Base-by-base conservation (phyloP, 2,113 vertebrate genomes). In the Prinia subflava region DNA sequence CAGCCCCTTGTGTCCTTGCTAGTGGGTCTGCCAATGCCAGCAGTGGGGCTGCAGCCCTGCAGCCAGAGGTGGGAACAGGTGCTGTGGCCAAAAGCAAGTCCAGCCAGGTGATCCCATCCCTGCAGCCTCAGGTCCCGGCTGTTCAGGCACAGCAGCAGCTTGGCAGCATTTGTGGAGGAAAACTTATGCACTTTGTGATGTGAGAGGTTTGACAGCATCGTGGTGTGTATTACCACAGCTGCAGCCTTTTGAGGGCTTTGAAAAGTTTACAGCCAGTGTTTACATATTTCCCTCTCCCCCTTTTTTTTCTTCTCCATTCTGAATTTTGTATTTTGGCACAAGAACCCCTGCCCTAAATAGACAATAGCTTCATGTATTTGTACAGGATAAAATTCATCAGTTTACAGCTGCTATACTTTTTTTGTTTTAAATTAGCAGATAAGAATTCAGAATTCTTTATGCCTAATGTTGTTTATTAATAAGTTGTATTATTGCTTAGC, bases 151-250 rank as follows among this genome's bases (percentile, higher is more conserved):
- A 39, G 60, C 11, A 1, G 47, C 69, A 73, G 79, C 92, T 89
- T 50, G 7, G 84, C 73, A 64, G 75, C 63, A 9, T 83, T 85
- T 60, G 46, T 65, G 35, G 60, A 15, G 64, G 70, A 86, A 95
- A 95, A 96, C 89, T 84, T 33, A 92, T 31, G 97, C 97, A 98
- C 97, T 98, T 97, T 97, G 67, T 85, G 69, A 86, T 10, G 41
- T 1, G 22, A 94, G 52, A 74, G 41, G 76, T 19, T 92, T 41
- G 30, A 57, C 52, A 71, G 75, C 3, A 21, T 14, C 0, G 0
- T 28, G 33, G 35, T 37, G 52, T 62, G 13, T 37, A 4, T 15
- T 69, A 18, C 17, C 5, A 23, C 7, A 11, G 14, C 83, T 75
- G 57, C 76, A 71, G 76, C 80, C 67, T 62, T 65, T 16, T 2